A percentile compares a stretch with the other conserved stretches of the same genome.
These are phyloP conservation scores for Trichogramma dendrolimi DNA, from an alignment of 2,888 invertebrate genomes.

Conservation along the genomic window DNA sequence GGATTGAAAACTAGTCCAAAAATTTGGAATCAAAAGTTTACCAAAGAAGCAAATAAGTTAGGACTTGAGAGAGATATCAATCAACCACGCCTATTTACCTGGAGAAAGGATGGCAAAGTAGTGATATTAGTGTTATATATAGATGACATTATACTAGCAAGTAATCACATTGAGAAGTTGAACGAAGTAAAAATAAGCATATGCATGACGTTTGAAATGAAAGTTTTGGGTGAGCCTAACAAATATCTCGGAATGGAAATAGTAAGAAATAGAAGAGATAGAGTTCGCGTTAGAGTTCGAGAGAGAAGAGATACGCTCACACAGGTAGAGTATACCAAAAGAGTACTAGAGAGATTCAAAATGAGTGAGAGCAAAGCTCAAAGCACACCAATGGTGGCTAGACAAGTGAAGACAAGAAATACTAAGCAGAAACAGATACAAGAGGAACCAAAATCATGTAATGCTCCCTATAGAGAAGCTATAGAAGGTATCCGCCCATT, in stretches of 20 bases:
- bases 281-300: too few species aligned
- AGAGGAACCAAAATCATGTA: too few species aligned
- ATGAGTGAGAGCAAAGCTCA: too few species aligned
- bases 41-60: conserved; percentile 19
- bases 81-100: conserved; percentile 25
- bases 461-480: too few species aligned
- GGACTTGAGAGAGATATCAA: conserved; percentile 17
- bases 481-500: too few species aligned
- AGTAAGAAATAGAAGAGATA: not conserved
- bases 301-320: too few species aligned
- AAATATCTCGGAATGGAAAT: conserved; percentile 22
- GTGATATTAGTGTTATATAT: not conserved
- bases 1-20: conserved; percentile 24
- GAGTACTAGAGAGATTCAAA: too few species aligned
- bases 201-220: conserved; percentile 24
- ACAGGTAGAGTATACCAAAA: too few species aligned
- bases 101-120: not conserved
- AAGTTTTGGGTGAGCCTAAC: conserved; percentile 18
- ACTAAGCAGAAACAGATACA: too few species aligned
- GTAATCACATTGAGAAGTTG: not conserved
- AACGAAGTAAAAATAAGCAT: conserved; percentile 15
- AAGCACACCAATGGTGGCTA: too few species aligned
- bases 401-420: too few species aligned
- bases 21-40: conserved; percentile 21
- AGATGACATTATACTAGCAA: conserved; percentile 1